Evolutionary conservation across 2,888 invertebrate genomes (phyloP).

Genomic region (Lithophane socia): DNA sequence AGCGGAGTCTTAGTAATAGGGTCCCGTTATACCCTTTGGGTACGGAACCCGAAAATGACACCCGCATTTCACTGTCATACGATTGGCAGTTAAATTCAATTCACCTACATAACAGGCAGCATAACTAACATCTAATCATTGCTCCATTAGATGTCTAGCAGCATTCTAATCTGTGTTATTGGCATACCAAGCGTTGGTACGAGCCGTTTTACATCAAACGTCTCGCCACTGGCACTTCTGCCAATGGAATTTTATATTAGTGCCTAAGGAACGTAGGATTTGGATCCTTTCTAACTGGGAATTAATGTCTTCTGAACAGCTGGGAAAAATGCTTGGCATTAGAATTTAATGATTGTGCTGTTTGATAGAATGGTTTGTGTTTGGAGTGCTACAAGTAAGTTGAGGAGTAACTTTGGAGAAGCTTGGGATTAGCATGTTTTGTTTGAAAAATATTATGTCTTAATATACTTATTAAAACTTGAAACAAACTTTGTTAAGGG

Average conservation of each 20-base stretch:
- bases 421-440: neutral
- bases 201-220: conserved; percentile 57
- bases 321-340: conserved; percentile 36
- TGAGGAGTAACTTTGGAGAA: neutral
- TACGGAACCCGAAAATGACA: neutral
- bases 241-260: conserved; percentile 61
- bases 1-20: too few species aligned
- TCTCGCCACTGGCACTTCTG: conserved; percentile 53
- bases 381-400: neutral
- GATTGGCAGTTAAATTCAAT: conserved; percentile 49
- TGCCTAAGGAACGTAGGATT: conserved; percentile 60
- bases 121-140: conserved; percentile 54
- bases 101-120: conserved; percentile 25
- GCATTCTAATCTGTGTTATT: conserved; percentile 60
- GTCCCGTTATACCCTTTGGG: too few species aligned
- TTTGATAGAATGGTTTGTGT: conserved; percentile 20
- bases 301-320: conserved; percentile 59
- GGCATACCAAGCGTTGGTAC: conserved; percentile 56
- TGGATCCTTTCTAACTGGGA: conserved; percentile 49
- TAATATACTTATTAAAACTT: neutral
- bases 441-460: neutral
- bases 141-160: conserved; percentile 47
- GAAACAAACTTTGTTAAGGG: neutral
- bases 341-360: conserved; percentile 32
- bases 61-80: conserved; percentile 20